These are phyloP conservation scores for Volucella bombylans DNA, from an alignment of 2,888 invertebrate species.

Conservation along the genomic window DNA sequence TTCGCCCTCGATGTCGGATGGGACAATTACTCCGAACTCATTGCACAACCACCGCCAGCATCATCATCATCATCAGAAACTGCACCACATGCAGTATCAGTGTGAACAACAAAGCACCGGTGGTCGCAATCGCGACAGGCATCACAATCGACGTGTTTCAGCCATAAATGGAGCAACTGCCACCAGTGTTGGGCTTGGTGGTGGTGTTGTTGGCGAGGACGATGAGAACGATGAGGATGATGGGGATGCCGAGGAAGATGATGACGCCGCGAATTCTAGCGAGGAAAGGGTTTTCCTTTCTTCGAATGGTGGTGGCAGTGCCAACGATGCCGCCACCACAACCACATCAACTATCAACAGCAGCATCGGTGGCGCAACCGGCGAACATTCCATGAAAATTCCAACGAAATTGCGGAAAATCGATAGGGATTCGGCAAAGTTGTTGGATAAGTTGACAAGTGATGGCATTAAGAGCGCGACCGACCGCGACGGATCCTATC, in stretches of 20 bases:
- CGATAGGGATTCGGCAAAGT: slow-evolving; percentile 84
- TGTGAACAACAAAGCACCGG: slow-evolving; percentile 69
- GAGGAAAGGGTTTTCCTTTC: slow-evolving; percentile 69
- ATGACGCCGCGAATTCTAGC: slow-evolving; percentile 70
- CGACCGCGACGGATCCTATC: slow-evolving; percentile 88
- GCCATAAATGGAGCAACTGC: slow-evolving; percentile 71
- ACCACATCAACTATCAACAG: slow-evolving; percentile 54
- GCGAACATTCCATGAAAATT: slow-evolving; percentile 79
- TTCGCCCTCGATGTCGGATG: slow-evolving; percentile 82
- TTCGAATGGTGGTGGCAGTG: slow-evolving; percentile 70
- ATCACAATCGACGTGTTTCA: slow-evolving; percentile 73
- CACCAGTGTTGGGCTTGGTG: slow-evolving; percentile 63
- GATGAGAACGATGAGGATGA: slow-evolving; percentile 51
- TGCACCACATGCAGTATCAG: slow-evolving; percentile 70
- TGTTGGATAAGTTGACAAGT: slow-evolving; percentile 81
- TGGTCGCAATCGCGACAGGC: slow-evolving; percentile 74
- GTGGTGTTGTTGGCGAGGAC: slow-evolving; percentile 68
- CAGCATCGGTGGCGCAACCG: slow-evolving; percentile 77
- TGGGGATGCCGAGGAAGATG: slow-evolving; percentile 69
- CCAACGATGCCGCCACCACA: slow-evolving; percentile 65
- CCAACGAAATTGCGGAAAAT: slow-evolving; percentile 82
- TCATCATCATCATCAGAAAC: slow-evolving; percentile 74
- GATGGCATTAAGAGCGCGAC: slow-evolving; percentile 80
- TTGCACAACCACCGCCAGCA: slow-evolving; percentile 76
- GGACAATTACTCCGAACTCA: slow-evolving; percentile 82